Base-by-base conservation (phyloP, 2,888 invertebrate genomes). In the Drosophila affinis region DNA sequence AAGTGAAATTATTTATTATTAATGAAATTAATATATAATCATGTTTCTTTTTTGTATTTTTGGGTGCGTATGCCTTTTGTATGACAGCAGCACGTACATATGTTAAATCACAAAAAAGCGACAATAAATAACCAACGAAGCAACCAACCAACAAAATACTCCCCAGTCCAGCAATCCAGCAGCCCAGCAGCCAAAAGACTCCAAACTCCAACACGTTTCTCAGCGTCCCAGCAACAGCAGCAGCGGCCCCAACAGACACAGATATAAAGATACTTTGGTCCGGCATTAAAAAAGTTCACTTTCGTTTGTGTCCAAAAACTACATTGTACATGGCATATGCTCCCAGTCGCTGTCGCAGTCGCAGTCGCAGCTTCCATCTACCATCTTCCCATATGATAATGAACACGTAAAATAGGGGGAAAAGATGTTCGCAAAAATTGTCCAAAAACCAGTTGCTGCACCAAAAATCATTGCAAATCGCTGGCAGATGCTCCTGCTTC, bases 1-100 rank as follows among this genome's bases (percentile, higher is more conserved):
- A 85, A 85, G 85, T 85, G 85, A 85, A 85, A 85, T 85, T 85
- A 83, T 81, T 83, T 87, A 87, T 85, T 85, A 85, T 87, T 85
- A 85, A 85, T 85, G 84, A 85, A 85, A 85, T 85, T 85, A 85
- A 85, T 85, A 84, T 82, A 84, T 82, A 85, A 77, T 73, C 79
- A 79, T 71, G 80, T 74, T 76, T 76, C 51, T 59, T 45, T 70
- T 48, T 68, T 34, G 34, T 34, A 5, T 12, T 34, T 34, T 34
- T 34, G 64, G 60, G 61, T 63, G 54, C 67, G 62, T 72, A 59
- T 65, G 56, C 76, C 60, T 84, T 73, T 75, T 59, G 62, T 53
- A 48, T 62, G 72, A 82, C 81, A 82, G 80, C 86, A 78, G 72
- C 82, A 84, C 87, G 80, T 81, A 87, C 78, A 83, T 84, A 84